Base-by-base conservation (phyloP, 1,140 invertebrate genomes). In the Anagrus nilaparvatae region DNA sequence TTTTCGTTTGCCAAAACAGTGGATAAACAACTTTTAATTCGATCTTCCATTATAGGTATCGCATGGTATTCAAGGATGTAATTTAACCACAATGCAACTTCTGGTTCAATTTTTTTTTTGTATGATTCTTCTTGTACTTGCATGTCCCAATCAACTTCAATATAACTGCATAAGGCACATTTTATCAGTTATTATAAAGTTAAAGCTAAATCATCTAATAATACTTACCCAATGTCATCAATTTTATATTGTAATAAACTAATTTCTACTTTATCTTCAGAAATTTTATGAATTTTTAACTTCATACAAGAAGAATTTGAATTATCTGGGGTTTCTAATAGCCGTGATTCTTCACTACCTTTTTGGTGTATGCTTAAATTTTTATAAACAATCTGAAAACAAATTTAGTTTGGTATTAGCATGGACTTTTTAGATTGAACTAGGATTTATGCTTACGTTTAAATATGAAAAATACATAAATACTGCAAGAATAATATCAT, bases 281-380 rank as follows among this genome's bases (percentile, higher is more conserved):
- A n/a, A 8, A 28, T 20, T 39, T 44, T 44, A 3, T 29, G 28
- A 20, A 44, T 34, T 8, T 39, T 44, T 5, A 44, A 39, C 27
- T 44, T 44, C 36, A 44, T 33, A 14, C 29, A 44, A n/a, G 43
- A 44, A 16, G 43, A 38, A 44, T 44, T 44, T 18, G 36, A 44
- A 44, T 44, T 44, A 34, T 44, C 43, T 34, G 43, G 43, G 7
- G 30, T 34, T 40, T 44, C 43, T 34, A 39, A 34, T 33, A 27
- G 40, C 28, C 31, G 38, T 40, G 16, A 17, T 10, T 44, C 17
- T 29, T 44, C 43, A 18, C 21, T 32, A 33, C 39, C 36, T 39
- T 44, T 44, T 33, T 8, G 38, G 4, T 20, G 25, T 33, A 44
- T 44, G 39, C 35, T 44, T 10, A 44, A 23, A 24, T 44, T 28